Evolutionary conservation across 2,113 vertebrate genomes (phyloP), one percentile per base, ranked within the genome.

Genomic region (Chlorodrepanis virens): DNA sequence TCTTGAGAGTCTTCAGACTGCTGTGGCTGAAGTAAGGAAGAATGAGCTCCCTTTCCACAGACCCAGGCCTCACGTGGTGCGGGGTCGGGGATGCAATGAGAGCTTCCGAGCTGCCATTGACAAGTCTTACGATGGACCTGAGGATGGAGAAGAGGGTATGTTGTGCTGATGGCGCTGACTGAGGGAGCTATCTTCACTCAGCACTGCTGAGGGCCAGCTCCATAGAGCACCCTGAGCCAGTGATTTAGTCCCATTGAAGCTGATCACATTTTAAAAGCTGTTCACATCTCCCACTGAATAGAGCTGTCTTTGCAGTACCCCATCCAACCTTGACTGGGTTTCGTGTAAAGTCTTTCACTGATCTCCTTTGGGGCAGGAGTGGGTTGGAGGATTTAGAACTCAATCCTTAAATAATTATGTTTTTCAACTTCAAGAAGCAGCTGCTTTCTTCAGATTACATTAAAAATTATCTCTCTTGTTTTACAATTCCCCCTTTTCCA

Each of bases 21-120:
- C 99, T 10, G 98, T 99, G 87, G 98, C 99, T 2, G 99, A 99
- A 97, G 99, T 99, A 86, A 98, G 98, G 64, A 99, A 99, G 94
- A 99, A 98, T 0, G 99, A 99, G 1, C 98, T 99, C 40, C 99
- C 99, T 21, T 99, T 99, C 92, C 99, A 99, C 95, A 98, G 99
- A 52, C 99, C 99, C 53, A 98, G 99, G 39, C 98, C 99, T 12
- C 99, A 99, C 35, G 99, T 99, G 98, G 98, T 99, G 49, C 98
- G 99, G 31, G 99, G 99, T 28, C 98, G 99, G 16, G 99, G 99
- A 54, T 99, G 99, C 95, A 99, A 99, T 1, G 99, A 99, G 96
- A 99, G 99, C 96, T 99, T 99, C 98, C 95, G 99, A 81, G 99
- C 99, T 4, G 99, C 99, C 76, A 99, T 99, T 44, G 99, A 99